These are phyloP conservation scores for Lota lota DNA, from an alignment of 2,113 vertebrate species.

Conservation along the genomic window DNA sequence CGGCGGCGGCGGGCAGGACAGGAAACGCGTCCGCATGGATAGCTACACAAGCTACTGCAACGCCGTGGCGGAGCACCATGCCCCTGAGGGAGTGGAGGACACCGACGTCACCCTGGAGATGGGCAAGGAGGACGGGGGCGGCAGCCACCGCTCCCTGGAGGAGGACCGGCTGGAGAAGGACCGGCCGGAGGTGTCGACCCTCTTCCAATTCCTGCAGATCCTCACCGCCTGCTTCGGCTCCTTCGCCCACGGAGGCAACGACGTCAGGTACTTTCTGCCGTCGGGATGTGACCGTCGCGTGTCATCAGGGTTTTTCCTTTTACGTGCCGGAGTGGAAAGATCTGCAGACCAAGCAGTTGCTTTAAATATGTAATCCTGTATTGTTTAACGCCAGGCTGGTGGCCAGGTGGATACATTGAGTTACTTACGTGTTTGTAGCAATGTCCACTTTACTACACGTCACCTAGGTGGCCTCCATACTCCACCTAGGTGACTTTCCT, in stretches of 20 bases:
- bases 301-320: not conserved
- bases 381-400: not conserved
- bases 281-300: not conserved
- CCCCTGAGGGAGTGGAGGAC: slow-evolving; percentile 57
- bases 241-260: slow-evolving; percentile 95
- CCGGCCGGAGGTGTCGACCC: slow-evolving; percentile 87
- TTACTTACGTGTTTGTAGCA: too few species aligned
- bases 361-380: not conserved
- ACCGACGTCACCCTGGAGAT: slow-evolving; percentile 74
- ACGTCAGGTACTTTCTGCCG: slow-evolving; percentile 82
- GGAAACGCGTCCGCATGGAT: slow-evolving; percentile 91
- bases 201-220: slow-evolving; percentile 98
- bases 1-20: slow-evolving; percentile 61
- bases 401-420: not conserved
- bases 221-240: slow-evolving; percentile 98
- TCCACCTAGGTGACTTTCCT: too few species aligned
- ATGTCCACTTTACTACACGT: too few species aligned
- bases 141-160: slow-evolving; percentile 80
- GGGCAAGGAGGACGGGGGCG: slow-evolving; percentile 61
- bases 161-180: slow-evolving; percentile 84
- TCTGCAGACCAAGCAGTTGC: not conserved
- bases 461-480: too few species aligned
- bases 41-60: slow-evolving; percentile 99
- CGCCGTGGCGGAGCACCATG: slow-evolving; percentile 83
- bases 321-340: not conserved